Conservation (phyloP, 2,797 vertebrate genomes). For the Podargus strigoides region DNA sequence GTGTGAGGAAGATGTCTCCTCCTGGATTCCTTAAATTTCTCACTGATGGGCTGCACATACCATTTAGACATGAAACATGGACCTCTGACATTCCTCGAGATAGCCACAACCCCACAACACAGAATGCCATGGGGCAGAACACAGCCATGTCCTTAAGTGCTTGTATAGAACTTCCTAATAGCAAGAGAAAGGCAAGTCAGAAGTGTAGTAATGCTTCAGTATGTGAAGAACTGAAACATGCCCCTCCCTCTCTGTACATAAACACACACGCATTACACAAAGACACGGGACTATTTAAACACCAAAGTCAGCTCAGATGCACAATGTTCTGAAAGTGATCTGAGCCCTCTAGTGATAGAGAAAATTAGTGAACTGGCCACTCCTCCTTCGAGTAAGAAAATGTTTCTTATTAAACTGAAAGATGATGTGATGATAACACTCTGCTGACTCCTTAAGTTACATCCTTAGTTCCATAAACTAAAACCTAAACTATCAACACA, state of each 20-base stretch:
- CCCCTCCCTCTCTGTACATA: not conserved
- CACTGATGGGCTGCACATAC: not conserved
- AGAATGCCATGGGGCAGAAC: not conserved
- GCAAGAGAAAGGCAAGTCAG: not conserved
- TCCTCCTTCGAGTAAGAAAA: not conserved
- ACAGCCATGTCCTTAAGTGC: not conserved
- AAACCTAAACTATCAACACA: not conserved
- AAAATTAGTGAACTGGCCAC: not conserved
- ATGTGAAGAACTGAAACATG: rapidly evolving
- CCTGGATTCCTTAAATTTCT: not conserved
- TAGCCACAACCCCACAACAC: not conserved
- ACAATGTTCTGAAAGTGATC: constrained; percentile 11
- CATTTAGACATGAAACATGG: not conserved
- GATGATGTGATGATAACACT: not conserved
- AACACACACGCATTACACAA: not conserved
- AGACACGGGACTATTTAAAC: not conserved
- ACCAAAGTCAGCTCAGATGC: not conserved
- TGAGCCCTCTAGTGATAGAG: constrained; percentile 46
- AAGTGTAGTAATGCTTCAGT: rapidly evolving
- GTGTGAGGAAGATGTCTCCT: not conserved
- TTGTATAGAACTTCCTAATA: not conserved
- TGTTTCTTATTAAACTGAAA: not conserved
- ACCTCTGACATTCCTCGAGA: not conserved
- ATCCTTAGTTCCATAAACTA: not conserved
- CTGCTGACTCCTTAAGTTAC: not conserved